Conservation (phyloP, 2,888 invertebrate species). For the Pterostichus madidus region DNA sequence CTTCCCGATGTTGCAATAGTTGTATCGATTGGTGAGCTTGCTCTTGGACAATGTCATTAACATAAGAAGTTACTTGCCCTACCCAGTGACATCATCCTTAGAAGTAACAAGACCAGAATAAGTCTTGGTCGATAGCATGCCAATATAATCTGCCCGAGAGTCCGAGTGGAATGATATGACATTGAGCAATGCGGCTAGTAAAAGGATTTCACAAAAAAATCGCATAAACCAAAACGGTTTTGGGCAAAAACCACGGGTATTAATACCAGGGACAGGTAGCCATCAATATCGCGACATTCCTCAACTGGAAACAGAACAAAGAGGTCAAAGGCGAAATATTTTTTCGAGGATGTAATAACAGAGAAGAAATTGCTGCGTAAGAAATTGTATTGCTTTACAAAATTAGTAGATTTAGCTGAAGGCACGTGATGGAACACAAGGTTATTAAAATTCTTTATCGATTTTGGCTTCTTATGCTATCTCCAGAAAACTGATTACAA, state of each 20-base stretch:
- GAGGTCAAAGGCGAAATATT: conserved; percentile 20
- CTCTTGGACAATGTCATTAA: not conserved
- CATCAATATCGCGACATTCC: conserved; percentile 51
- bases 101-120: not conserved
- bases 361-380: not conserved
- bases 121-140: too few species aligned
- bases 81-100: not conserved
- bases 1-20: too few species aligned
- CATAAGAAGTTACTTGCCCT: not conserved
- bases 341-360: conserved; percentile 18
- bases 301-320: conserved; percentile 18
- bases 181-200: conserved; percentile 16
- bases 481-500: too few species aligned
- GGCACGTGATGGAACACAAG: too few species aligned
- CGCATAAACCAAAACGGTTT: conserved; percentile 23
- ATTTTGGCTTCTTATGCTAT: too few species aligned
- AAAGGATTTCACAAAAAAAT: conserved; percentile 25
- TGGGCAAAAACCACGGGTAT: conserved; percentile 46
- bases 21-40: too few species aligned
- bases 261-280: conserved; percentile 55
- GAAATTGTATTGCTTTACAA: conserved; percentile 10
- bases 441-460: too few species aligned
- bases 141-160: not conserved
- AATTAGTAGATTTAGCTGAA: not conserved
- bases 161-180: not conserved